Conservation (phyloP, 2,797 vertebrate species). For the Emys orbicularis region DNA sequence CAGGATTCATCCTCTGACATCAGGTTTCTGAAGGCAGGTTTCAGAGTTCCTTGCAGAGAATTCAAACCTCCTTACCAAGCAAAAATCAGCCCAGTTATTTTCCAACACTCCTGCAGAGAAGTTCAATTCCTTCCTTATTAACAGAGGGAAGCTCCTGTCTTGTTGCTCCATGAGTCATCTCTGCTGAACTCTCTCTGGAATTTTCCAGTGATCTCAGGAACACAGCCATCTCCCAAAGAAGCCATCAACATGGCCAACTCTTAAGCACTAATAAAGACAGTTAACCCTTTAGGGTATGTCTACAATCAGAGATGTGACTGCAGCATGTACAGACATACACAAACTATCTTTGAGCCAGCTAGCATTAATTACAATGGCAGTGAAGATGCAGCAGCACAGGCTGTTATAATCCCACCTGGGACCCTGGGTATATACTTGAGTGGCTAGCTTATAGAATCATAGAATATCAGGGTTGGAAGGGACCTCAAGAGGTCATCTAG, state of each 20-base stretch:
- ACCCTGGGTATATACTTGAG: too few relatives aligned
- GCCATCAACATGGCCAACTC: neutral
- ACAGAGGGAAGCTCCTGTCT: neutral
- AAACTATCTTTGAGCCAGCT: too few relatives aligned
- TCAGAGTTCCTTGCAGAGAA: neutral
- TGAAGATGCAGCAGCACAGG: too few relatives aligned
- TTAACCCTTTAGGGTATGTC: neutral
- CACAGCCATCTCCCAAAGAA: neutral
- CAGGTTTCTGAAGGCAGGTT: neutral
- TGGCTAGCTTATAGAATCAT: too few relatives aligned
- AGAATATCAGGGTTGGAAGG: too few relatives aligned
- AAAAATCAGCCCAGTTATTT: neutral
- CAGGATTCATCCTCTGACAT: neutral
- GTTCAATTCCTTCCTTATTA: neutral
- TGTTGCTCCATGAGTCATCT: neutral
- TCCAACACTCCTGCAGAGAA: neutral
- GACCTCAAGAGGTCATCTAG: too few relatives aligned
- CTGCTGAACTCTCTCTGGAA: neutral
- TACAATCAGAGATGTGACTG: too few relatives aligned
- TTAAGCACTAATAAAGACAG: neutral
- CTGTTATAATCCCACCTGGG: too few relatives aligned
- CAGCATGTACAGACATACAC: too few relatives aligned
- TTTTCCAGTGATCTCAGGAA: neutral
- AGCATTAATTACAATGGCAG: too few relatives aligned
- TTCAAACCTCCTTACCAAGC: neutral